A percentile compares a stretch with the other conserved stretches of the same genome.
phyloP scores from a whole-genome alignment of 1,140 invertebrate genomes.

The Rhopalosiphum padi region DNA sequence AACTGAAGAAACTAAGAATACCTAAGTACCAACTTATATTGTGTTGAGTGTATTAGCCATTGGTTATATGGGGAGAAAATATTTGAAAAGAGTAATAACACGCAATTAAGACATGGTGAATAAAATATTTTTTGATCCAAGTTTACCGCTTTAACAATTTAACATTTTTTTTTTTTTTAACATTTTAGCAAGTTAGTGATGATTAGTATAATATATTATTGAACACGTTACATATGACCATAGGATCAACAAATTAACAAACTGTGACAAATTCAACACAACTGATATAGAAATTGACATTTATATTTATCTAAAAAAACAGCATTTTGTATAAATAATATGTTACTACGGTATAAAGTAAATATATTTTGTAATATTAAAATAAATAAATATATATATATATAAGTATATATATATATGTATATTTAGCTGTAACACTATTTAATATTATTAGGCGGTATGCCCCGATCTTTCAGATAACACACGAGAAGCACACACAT shows the following conservation, averaged over 20 bases:
- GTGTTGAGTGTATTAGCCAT: no score
- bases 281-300: not conserved
- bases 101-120: not conserved
- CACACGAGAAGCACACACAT: no score
- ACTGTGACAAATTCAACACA: not conserved
- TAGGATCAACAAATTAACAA: not conserved
- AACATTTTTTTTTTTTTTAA: no score
- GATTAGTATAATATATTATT: not conserved
- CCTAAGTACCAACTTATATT: no score
- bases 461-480: not conserved
- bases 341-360: not conserved
- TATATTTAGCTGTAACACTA: not conserved
- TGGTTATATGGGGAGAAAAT: no score
- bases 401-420: not conserved
- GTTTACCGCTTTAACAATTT: not conserved
- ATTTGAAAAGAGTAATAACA: no score
- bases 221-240: no score
- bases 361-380: not conserved
- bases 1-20: no score
- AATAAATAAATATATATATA: not conserved
- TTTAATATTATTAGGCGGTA: not conserved
- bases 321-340: conserved; percentile 18
- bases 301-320: conserved; percentile 28
- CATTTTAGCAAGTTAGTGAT: not conserved
- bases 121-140: not conserved